Percentiles rank a stretch among this genome's conserved stretches.
Conservation (phyloP, 2,113 vertebrate species). For the Artemisiospiza belli region DNA sequence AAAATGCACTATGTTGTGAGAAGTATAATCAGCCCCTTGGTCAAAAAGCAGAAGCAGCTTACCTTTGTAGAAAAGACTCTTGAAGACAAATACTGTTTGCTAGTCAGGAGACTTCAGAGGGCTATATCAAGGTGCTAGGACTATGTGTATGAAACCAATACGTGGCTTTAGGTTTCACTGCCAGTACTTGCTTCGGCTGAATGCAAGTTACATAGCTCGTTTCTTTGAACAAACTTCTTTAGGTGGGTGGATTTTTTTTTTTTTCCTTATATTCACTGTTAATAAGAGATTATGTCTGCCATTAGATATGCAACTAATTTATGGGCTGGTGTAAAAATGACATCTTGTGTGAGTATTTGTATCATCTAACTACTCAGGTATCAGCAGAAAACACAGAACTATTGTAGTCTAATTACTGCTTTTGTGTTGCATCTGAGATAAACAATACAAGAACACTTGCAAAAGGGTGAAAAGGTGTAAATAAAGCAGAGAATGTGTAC, state of each 20-base stretch:
- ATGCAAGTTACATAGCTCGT: neutral
- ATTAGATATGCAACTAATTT: neutral
- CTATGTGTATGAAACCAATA: neutral
- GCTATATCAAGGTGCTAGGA: neutral
- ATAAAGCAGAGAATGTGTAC: neutral
- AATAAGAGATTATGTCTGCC: neutral
- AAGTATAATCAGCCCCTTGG: neutral
- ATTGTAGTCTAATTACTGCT: neutral
- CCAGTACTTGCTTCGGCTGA: neutral
- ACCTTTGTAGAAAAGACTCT: neutral
- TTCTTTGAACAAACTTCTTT: neutral
- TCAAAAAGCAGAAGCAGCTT: neutral
- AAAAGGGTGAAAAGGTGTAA: neutral
- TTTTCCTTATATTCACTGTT: neutral
- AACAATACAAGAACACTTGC: neutral
- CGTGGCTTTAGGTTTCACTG: neutral
- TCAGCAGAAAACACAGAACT: neutral
- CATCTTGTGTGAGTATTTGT: neutral
- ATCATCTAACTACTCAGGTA: neutral
- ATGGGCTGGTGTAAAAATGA: neutral
- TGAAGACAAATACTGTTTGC: neutral
- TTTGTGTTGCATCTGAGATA: neutral
- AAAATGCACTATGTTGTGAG: accelerated
- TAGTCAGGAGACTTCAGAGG: neutral
- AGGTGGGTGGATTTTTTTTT: neutral